Evolutionary conservation across 2,797 vertebrate genomes (phyloP).

Genomic region (Hyperoplus immaculatus): DNA sequence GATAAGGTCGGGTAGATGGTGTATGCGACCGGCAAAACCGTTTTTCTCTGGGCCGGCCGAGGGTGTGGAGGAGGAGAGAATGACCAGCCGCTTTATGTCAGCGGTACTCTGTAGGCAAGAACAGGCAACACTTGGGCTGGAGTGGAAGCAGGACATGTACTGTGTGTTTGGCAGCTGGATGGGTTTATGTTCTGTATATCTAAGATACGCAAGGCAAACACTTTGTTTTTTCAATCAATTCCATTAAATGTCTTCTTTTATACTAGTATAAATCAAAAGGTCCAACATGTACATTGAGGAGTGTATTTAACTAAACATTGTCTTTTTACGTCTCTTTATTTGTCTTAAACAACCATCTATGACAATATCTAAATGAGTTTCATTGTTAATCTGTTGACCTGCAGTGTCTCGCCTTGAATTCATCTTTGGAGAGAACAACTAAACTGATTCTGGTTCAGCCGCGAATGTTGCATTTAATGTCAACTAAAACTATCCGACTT

Average conservation of each 20-base stretch:
- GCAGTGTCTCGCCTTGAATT: background rate
- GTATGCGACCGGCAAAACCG: constrained; percentile 95
- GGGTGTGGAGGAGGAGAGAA: constrained; percentile 63
- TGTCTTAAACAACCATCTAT: too few relatives aligned
- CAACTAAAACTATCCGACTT: constrained; percentile 10
- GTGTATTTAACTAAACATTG: too few relatives aligned
- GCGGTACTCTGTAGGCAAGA: constrained; percentile 98
- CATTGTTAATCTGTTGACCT: too few relatives aligned
- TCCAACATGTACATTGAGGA: too few relatives aligned
- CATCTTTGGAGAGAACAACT: background rate
- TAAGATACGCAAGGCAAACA: too few relatives aligned
- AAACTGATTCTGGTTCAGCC: background rate
- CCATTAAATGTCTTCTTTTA: too few relatives aligned
- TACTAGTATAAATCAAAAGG: too few relatives aligned
- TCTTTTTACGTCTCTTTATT: too few relatives aligned
- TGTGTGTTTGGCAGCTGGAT: constrained; percentile 1
- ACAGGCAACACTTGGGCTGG: constrained; percentile 94
- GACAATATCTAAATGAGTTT: too few relatives aligned
- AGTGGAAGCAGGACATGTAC: constrained; percentile 54
- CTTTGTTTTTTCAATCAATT: too few relatives aligned
- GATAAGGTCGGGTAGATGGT: constrained; percentile 99
- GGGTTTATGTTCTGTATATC: too few relatives aligned
- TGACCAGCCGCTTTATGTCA: constrained; percentile 91
- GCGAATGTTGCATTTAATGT: background rate
- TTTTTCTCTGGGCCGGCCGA: constrained; percentile 91